phyloP scores from a whole-genome alignment of 92 coral and sea anemone species.

The Parazoanthus swiftii region DNA sequence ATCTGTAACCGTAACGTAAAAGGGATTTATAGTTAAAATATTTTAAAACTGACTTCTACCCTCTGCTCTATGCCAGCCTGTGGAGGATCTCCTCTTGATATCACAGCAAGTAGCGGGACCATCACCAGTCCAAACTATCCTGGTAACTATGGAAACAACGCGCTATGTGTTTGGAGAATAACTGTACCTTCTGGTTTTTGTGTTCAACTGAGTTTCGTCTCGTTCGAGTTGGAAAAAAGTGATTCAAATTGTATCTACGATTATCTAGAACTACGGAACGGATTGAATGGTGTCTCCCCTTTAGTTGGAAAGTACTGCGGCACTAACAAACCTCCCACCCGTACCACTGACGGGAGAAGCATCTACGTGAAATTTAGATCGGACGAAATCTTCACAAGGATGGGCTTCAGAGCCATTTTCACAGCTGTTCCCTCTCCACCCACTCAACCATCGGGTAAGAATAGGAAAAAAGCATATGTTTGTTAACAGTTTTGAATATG shows the following conservation, averaged over 20 bases:
- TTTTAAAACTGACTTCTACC: too few relatives aligned
- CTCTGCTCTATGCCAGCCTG: constrained; percentile 1
- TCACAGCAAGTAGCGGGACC: neutral
- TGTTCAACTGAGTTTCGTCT: neutral
- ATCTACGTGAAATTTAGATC: constrained; percentile 23
- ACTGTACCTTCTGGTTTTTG: too few relatives aligned
- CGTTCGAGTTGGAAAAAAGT: constrained; percentile 26
- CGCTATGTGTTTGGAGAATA: constrained; percentile 10
- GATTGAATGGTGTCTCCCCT: constrained; percentile 10
- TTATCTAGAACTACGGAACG: constrained; percentile 45
- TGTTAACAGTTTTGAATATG: too few relatives aligned
- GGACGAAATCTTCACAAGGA: constrained; percentile 23
- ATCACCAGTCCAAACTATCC: constrained; percentile 38
- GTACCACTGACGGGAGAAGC: constrained; percentile 34
- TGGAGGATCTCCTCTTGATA: constrained; percentile 27
- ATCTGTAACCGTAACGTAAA: too few relatives aligned
- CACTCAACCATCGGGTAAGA: neutral
- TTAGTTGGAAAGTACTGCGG: constrained; percentile 49
- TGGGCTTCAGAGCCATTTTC: constrained; percentile 36
- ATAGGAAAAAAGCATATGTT: too few relatives aligned
- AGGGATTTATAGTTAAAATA: too few relatives aligned
- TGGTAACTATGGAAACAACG: neutral
- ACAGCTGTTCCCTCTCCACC: neutral
- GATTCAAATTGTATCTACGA: constrained; percentile 36
- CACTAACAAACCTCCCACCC: constrained; percentile 21